Evolutionary conservation across 2,888 invertebrate genomes (phyloP), one percentile per base, ranked within the genome.

Genomic region (Agrochola litura): DNA sequence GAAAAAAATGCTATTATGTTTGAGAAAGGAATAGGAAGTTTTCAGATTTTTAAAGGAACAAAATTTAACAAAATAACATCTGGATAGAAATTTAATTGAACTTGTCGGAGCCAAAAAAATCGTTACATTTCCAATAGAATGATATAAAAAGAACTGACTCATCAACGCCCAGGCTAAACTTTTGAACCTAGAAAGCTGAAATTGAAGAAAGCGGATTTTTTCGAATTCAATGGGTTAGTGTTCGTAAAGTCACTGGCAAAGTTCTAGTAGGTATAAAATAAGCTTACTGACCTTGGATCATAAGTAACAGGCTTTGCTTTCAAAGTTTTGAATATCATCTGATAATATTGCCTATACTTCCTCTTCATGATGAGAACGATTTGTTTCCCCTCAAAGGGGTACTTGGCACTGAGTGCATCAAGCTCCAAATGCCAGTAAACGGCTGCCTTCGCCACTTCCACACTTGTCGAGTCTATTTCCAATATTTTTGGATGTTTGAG

Each of bases 351-450:
- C 46, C 96, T 89, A 84, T 96, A 96, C 80, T 96, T 96, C 84
- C 95, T 96, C 91, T 95, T 95, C 96, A 96, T 96, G 54, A 96
- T 95, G 10, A 96, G 93, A 30, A 96, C 96, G 14, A 96, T 93
- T 85, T 96, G 96, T 83, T 96, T 96, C 1, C 96, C 96, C 88
- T 96, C 96, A 69, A 96, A 96, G 0, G 96, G 96, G 73, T 90
- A 94, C 81, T 93, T 94, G 0, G 95, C 92, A 65, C 91, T 91
- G 2, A 92, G 90, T 0, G 91, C 91, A 73, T 93, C 92, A 9
- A 96, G 90, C 83, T 95, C 95, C 54, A 91, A 84, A 58, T 95
- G 96, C 96, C 96, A 96, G 84, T 92, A 95, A 0, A 95, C 94
- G 8, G 96, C 96, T n/a, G 96, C 95, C 76, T 95, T 95, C 2